phyloP scores from a whole-genome alignment of 53 echinoderm and acorn worm species.

The Henricia sp. region DNA sequence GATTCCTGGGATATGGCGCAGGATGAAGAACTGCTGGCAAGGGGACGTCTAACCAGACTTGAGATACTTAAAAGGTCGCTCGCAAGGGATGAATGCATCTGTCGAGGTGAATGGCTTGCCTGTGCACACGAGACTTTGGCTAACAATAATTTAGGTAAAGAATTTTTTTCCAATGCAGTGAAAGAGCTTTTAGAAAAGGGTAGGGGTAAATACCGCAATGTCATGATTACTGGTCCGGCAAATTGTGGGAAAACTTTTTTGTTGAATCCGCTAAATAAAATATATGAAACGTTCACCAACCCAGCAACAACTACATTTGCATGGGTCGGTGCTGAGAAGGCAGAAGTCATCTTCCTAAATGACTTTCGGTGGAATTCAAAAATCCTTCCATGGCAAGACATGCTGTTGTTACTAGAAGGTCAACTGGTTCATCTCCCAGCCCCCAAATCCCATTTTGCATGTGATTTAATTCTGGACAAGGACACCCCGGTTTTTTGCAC shows the following conservation, averaged over 20 bases:
- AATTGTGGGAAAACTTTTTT: neutral
- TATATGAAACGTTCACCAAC: neutral
- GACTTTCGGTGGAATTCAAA: slow-evolving; percentile 48
- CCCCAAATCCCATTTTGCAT: neutral
- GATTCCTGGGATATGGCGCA: slow-evolving; percentile 46
- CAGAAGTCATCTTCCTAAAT: slow-evolving; percentile 46
- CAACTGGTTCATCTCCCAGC: slow-evolving; percentile 41
- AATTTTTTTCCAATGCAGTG: slow-evolving; percentile 3
- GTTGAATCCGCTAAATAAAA: neutral
- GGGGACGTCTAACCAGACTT: slow-evolving; percentile 3
- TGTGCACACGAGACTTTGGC: slow-evolving; percentile 26
- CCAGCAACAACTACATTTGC: neutral
- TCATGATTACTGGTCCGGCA: slow-evolving; percentile 13
- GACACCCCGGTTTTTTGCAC: slow-evolving; percentile 10
- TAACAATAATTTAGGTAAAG: neutral
- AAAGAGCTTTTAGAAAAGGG: neutral
- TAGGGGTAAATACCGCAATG: neutral
- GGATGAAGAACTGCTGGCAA: slow-evolving; percentile 6
- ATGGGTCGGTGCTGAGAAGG: slow-evolving; percentile 4
- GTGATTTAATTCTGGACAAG: neutral
- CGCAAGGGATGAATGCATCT: slow-evolving; percentile 11
- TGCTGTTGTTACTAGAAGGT: slow-evolving; percentile 43
- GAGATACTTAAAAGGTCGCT: slow-evolving; percentile 18
- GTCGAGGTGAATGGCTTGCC: slow-evolving; percentile 22
- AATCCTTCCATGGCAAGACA: slow-evolving; percentile 49